These are phyloP conservation scores for Idris sp. DNA, from an alignment of 1,140 invertebrate species.

Conservation along the genomic window DNA sequence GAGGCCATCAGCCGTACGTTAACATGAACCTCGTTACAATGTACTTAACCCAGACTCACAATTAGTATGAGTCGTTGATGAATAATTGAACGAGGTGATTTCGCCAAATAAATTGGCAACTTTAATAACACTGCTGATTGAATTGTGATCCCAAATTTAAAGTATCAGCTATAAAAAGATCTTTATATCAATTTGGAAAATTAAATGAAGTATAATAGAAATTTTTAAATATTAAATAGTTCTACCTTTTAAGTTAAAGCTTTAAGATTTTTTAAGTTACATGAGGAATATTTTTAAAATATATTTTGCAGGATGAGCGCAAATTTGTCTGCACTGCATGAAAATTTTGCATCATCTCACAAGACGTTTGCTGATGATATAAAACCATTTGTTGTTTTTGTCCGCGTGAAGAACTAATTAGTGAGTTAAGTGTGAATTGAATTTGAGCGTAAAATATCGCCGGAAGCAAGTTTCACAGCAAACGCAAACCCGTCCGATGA, in stretches of 20 bases:
- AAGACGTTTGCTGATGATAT: too few relatives aligned
- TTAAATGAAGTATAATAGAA: too few relatives aligned
- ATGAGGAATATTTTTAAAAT: too few relatives aligned
- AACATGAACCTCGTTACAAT: conserved; percentile 30
- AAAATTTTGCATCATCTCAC: too few relatives aligned
- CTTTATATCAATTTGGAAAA: too few relatives aligned
- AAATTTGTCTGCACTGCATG: too few relatives aligned
- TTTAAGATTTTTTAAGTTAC: too few relatives aligned
- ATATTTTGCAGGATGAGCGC: too few relatives aligned
- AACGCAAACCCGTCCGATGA: conserved; percentile 15
- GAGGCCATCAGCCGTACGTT: conserved; percentile 15
- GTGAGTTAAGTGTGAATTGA: neutral
- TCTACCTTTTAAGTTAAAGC: too few relatives aligned
- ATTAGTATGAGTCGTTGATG: conserved; percentile 44
- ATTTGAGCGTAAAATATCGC: conserved; percentile 6
- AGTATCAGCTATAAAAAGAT: conserved; percentile 40
- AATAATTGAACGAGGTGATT: conserved; percentile 53
- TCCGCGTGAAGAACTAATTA: conserved; percentile 1
- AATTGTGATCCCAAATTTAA: conserved; percentile 41
- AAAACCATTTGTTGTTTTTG: too few relatives aligned
- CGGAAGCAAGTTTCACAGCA: conserved; percentile 7
- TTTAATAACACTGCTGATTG: conserved; percentile 32
- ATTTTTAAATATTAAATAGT: too few relatives aligned
- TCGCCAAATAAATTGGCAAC: conserved; percentile 37
- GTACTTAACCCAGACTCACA: conserved; percentile 43